Base-by-base conservation (phyloP, 2,113 vertebrate genomes). In the Elachura formosa region DNA sequence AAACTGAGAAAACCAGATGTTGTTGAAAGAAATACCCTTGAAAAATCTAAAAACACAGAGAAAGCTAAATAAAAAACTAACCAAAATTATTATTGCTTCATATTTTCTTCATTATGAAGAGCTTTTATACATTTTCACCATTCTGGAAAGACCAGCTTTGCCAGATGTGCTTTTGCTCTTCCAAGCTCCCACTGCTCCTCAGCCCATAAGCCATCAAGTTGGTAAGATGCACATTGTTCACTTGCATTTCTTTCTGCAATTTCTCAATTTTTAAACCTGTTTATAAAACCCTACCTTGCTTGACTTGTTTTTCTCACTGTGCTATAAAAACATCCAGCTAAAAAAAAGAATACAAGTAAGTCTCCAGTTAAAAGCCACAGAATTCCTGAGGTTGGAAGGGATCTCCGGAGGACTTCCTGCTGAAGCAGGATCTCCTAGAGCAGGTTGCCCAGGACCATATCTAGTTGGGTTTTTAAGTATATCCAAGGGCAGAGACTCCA, bases 1-100 rank as follows among this genome's bases (percentile, higher is more conserved):
- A 89, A 92, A 89, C 24, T 12, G n/a, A 93, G 89, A 94, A 93
- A 95, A 91, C 29, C 86, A 81, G 78, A 90, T 52, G n/a, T 24
- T 83, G 36, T 46, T 93, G 84, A 91, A 93, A 92, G 88, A 73
- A 93, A 81, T 10, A 29, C 40, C 62, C 84, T 83, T 77, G 61
- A 94, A 93, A 91, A 94, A 85, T 90, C 43, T 84, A 49, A 79
- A 85, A 86, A 82, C 25, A 73, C 17, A 45, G 73, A 91, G 45
- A 67, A 90, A 93, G 64, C 26, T 33, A 67, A 91, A 84, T 74
- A 71, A 71, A 86, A 94, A 81, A 9, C 8, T 54, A 55, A 84
- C 17, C 8, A 67, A 90, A 75, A 63, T 66, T 45, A 84, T 80
- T 76, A 59, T 28, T 89, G 28, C 24, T 62, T 73, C 75, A 46